Percentiles rank a stretch among this genome's conserved stretches.
Evolutionary conservation across 2,797 vertebrate genomes (phyloP).

Genomic region (Dermochelys coriacea): DNA sequence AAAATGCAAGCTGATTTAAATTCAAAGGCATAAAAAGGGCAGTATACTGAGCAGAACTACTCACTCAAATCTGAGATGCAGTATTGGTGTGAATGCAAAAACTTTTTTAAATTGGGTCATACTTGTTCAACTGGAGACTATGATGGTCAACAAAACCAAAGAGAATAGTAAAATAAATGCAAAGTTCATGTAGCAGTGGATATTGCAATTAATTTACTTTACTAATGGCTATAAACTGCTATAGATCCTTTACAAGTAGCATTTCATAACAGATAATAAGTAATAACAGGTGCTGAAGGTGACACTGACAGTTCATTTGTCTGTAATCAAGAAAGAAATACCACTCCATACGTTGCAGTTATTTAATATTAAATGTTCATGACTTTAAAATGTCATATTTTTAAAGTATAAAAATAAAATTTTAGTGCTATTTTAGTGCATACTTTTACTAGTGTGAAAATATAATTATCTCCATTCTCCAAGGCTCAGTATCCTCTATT

Average conservation of each 20-base stretch:
- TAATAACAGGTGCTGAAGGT: slow-evolving; percentile 61
- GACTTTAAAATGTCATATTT: slow-evolving; percentile 60
- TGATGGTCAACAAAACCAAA: slow-evolving; percentile 62
- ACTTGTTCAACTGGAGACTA: background rate
- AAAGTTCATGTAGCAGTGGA: background rate
- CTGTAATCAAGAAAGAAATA: slow-evolving; percentile 38
- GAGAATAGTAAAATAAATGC: slow-evolving; percentile 18
- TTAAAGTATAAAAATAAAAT: slow-evolving; percentile 50
- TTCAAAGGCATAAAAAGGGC: background rate
- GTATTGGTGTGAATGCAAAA: background rate
- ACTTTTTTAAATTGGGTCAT: slow-evolving; percentile 9
- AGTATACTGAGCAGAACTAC: background rate
- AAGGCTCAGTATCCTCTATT: slow-evolving; percentile 45
- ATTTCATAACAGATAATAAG: slow-evolving; percentile 37
- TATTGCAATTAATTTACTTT: slow-evolving; percentile 64
- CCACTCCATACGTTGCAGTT: background rate
- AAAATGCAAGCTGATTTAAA: background rate
- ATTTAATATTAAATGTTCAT: slow-evolving; percentile 49
- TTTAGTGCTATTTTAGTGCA: slow-evolving; percentile 67
- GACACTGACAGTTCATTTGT: slow-evolving; percentile 55
- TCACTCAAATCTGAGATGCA: background rate
- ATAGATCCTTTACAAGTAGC: slow-evolving; percentile 34
- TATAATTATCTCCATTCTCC: slow-evolving; percentile 58
- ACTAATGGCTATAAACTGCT: slow-evolving; percentile 60
- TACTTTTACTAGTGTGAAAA: slow-evolving; percentile 58